phyloP scores from a whole-genome alignment of 2,888 invertebrate genomes.

The Catocala fraxini region DNA sequence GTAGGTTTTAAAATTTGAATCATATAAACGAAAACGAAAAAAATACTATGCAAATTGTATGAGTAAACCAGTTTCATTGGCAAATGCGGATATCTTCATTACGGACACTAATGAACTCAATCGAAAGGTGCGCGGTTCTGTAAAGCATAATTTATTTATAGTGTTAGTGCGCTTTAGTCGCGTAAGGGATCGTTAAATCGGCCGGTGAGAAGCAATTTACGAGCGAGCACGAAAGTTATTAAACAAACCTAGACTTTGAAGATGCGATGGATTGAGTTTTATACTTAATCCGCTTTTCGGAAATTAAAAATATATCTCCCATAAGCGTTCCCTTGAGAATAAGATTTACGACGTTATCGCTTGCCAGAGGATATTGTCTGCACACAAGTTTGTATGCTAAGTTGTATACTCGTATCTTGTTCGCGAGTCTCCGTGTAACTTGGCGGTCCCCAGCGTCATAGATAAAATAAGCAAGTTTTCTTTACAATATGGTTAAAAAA shows the following conservation, averaged over 20 bases:
- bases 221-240: conserved; percentile 70
- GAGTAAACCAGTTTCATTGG: background rate
- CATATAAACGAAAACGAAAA: conserved; percentile 20
- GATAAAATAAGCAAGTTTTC: conserved; percentile 48
- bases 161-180: conserved; percentile 59
- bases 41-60: conserved; percentile 11
- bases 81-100: conserved; percentile 43
- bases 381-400: conserved; percentile 47
- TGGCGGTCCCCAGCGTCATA: conserved; percentile 35
- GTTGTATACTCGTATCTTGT: conserved; percentile 46
- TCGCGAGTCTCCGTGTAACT: conserved; percentile 39
- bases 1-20: conserved; percentile 32
- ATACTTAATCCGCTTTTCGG: conserved; percentile 48
- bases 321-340: conserved; percentile 38
- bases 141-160: conserved; percentile 62
- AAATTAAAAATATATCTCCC: conserved; percentile 45
- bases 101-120: conserved; percentile 57
- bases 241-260: conserved; percentile 65
- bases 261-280: conserved; percentile 58
- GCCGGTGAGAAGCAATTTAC: conserved; percentile 72
- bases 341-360: conserved; percentile 41
- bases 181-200: conserved; percentile 69
- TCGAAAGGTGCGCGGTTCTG: conserved; percentile 43
- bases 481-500: conserved; percentile 44
- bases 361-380: conserved; percentile 38